A percentile compares a stretch with the other conserved stretches of the same genome.
phyloP scores from a whole-genome alignment of 2,888 invertebrate genomes.

The Apocheima hispidaria region DNA sequence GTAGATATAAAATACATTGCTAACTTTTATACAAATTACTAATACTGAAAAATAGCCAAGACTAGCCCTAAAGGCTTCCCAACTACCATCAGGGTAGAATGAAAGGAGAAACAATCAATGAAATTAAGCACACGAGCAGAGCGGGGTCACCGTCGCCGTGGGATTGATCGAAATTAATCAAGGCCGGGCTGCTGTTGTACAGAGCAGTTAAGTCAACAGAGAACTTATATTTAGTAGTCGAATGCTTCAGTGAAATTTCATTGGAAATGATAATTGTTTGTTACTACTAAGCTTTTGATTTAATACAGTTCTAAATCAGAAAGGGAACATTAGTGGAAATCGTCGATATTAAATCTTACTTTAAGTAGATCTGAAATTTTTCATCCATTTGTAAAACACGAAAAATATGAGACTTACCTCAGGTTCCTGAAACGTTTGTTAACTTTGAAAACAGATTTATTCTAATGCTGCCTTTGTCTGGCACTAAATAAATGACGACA shows the following conservation, averaged over 20 bases:
- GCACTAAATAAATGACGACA: no score
- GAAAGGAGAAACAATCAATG: constrained; percentile 38
- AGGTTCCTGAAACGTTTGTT: no score
- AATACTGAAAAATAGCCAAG: background rate
- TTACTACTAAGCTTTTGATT: background rate
- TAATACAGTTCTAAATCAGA: background rate
- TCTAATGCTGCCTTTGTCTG: no score
- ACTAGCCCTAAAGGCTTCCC: constrained; percentile 10
- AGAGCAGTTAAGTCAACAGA: background rate
- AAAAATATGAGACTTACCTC: no score
- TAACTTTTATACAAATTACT: background rate
- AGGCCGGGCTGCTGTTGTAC: constrained; percentile 54
- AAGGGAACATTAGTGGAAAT: no score
- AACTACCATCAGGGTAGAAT: constrained; percentile 25
- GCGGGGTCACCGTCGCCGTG: constrained; percentile 40
- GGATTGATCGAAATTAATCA: constrained; percentile 69
- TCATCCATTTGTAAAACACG: no score
- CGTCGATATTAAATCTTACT: no score
- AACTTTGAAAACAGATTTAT: no score
- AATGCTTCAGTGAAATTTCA: background rate
- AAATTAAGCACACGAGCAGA: constrained; percentile 40
- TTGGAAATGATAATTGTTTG: background rate
- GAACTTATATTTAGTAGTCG: background rate
- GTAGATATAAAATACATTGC: no score
- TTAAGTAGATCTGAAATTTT: no score